phyloP scores from a whole-genome alignment of 2,113 vertebrate species.

The Dinomys branickii region DNA sequence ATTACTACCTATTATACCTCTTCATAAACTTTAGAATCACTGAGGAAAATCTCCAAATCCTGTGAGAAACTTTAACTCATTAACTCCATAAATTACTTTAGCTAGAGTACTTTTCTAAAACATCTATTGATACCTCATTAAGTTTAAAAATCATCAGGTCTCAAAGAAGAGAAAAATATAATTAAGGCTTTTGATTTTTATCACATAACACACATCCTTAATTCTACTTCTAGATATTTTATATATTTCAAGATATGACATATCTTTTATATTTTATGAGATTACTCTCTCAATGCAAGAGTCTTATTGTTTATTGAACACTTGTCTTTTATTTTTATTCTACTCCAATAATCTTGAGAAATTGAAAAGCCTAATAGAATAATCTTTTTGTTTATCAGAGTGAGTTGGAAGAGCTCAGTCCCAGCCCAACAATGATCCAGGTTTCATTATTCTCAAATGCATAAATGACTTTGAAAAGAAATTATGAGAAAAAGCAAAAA shows the following conservation, averaged over 20 bases:
- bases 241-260: not conserved
- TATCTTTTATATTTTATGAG: not conserved
- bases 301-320: not conserved
- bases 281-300: conserved; percentile 3
- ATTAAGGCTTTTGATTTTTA: conserved; percentile 42
- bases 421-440: conserved; percentile 40
- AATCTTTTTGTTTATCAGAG: conserved; percentile 1
- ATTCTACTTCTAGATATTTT: conserved; percentile 51
- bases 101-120: conserved; percentile 42
- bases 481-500: conserved; percentile 39
- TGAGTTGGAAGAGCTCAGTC: not conserved
- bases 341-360: conserved; percentile 14
- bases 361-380: conserved; percentile 33
- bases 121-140: not conserved
- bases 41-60: conserved; percentile 54
- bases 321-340: conserved; percentile 39
- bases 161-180: conserved; percentile 56
- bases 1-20: conserved; percentile 43
- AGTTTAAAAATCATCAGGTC: conserved; percentile 43
- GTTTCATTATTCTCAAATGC: conserved; percentile 52
- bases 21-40: conserved; percentile 60
- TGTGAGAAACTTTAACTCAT: conserved; percentile 56
- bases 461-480: conserved; percentile 65
- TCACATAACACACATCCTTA: conserved; percentile 31
- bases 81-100: conserved; percentile 54